Evolutionary conservation across 2,888 invertebrate species (phyloP).

Genomic region (Girardia tigrina): DNA sequence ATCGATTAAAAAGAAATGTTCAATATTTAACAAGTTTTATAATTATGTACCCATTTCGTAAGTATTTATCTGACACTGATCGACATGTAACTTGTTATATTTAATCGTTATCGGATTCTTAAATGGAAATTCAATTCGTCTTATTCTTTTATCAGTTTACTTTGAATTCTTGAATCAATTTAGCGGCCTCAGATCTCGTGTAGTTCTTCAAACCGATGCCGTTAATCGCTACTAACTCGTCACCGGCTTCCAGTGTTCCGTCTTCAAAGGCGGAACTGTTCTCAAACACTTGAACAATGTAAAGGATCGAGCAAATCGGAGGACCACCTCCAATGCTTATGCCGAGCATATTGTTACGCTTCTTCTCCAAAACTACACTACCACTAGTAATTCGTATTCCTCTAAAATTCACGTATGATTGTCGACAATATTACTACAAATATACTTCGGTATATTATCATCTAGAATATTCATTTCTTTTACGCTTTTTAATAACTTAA

Average conservation of each 20-base stretch:
- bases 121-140: constrained; percentile 30
- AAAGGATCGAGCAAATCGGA: not conserved
- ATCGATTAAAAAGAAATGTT: not conserved
- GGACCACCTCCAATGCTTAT: constrained; percentile 15
- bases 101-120: constrained; percentile 80
- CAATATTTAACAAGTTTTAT: not conserved
- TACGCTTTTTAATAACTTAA: not conserved
- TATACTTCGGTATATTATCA: not conserved
- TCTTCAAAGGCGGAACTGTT: not conserved
- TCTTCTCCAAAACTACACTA: not conserved
- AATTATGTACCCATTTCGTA: constrained; percentile 69
- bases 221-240: not conserved
- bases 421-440: not conserved
- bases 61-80: constrained; percentile 82
- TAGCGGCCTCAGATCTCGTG: not conserved
- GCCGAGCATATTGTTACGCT: not conserved
- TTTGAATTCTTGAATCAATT: not conserved
- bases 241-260: not conserved
- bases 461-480: not conserved
- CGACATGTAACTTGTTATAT: constrained; percentile 93
- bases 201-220: not conserved
- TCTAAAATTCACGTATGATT: not conserved
- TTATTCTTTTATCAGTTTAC: not conserved
- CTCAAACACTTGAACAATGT: not conserved
- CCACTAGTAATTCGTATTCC: not conserved